Base-by-base conservation (phyloP, 2,888 invertebrate species). In the Andrena camellia region DNA sequence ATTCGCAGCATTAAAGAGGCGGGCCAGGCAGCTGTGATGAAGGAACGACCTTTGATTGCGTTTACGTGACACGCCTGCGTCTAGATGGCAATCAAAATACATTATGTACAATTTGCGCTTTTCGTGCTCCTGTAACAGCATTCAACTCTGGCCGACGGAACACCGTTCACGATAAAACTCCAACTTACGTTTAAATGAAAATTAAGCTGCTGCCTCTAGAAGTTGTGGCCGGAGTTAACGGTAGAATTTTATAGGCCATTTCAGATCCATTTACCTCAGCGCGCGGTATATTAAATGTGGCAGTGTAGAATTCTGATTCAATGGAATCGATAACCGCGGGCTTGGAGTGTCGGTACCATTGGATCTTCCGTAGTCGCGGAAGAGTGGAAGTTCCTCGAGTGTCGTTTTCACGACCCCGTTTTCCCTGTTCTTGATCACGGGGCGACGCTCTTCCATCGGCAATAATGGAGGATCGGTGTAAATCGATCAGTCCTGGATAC, bases 401-500 rank as follows among this genome's bases (percentile, higher is more conserved):
- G 23, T 52, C 62, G 62, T 69, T 59, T 59, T 69, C 57, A 59
- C 69, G 42, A 69, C 17, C n/a, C n/a, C 35, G 23, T 35, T n/a
- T n/a, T n/a, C 57, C 8, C 35, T 35, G 42, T 64, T 10, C 42
- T 62, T 23, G 78, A 48, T 63, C 69, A 5, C 17, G 0, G 10
- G 8, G 2, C 10, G 64, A 17, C 13, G 31, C 48, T 7, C 2
- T 31, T 57, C 31, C 1, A 2, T 0, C 52, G 52, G 33, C 54
- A 73, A 81, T 86, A 87, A 88, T 84, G 83, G 81, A 78, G 70
- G 70, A 67, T 74, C 64, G 76, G 29, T 81, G 85, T 86, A 86
- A 86, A 88, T 26, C 71, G 70, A 85, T 86, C 71, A 60, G 50
- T 60, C 62, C 50, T 29, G 62, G 59, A 86, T 83, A 82, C 82